These are phyloP conservation scores for Rhagophthalmus giganteus DNA, from an alignment of 2,888 invertebrate species.

Conservation along the genomic window DNA sequence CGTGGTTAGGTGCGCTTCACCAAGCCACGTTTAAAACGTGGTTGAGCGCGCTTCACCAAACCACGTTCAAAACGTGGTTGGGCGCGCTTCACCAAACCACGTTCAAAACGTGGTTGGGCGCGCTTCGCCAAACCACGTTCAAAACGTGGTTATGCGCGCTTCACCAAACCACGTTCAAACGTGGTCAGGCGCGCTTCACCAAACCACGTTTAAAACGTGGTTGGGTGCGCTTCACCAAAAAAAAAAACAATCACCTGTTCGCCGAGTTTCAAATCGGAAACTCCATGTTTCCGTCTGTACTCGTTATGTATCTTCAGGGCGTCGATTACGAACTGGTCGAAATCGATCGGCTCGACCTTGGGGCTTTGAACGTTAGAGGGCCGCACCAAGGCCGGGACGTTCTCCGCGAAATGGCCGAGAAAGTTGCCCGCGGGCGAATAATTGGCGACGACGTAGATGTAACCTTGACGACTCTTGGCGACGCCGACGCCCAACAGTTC, in stretches of 20 bases:
- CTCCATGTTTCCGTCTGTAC: conserved; percentile 62
- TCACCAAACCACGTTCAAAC: too few relatives aligned
- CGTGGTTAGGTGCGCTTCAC: too few relatives aligned
- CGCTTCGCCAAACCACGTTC: too few relatives aligned
- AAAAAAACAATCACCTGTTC: conserved; percentile 54
- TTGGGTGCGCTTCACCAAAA: too few relatives aligned
- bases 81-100: too few relatives aligned
- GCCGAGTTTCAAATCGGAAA: conserved; percentile 59
- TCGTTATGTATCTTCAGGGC: conserved; percentile 64
- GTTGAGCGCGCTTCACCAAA: too few relatives aligned
- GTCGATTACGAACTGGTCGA: conserved; percentile 54
- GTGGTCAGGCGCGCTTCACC: too few relatives aligned
- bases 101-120: too few relatives aligned
- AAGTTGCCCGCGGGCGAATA: conserved; percentile 91
- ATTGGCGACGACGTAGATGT: conserved; percentile 84
- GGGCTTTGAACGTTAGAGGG: conserved; percentile 20
- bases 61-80: too few relatives aligned
- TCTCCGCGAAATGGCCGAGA: conserved; percentile 71
- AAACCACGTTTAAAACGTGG: too few relatives aligned
- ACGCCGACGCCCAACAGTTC: conserved; percentile 70
- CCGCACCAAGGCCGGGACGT: conserved; percentile 64
- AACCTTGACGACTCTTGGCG: conserved; percentile 70
- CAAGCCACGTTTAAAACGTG: too few relatives aligned
- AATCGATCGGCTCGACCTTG: conserved; percentile 43
- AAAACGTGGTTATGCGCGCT: too few relatives aligned